Evolutionary conservation across 1,140 invertebrate genomes (phyloP).

Genomic region (Saccostrea glomerata): DNA sequence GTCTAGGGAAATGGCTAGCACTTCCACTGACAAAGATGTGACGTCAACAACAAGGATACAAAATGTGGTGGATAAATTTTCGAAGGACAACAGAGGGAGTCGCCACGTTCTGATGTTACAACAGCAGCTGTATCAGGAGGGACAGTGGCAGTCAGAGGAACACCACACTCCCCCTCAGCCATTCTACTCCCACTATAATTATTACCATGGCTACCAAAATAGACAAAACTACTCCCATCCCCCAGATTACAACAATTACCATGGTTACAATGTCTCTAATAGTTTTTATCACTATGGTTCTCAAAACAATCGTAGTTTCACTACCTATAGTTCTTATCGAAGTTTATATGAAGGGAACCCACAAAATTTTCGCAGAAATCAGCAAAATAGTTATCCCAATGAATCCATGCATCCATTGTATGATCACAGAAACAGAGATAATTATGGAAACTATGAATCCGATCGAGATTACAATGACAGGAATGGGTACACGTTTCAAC

Average conservation of each 20-base stretch:
- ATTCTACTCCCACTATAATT: slow-evolving; percentile 13
- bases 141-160: slow-evolving; percentile 50
- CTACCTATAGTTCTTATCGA: slow-evolving; percentile 9
- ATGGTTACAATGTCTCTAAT: slow-evolving; percentile 47
- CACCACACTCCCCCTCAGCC: not conserved
- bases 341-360: slow-evolving; percentile 7
- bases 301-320: slow-evolving; percentile 29
- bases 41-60: slow-evolving; percentile 40
- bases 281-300: slow-evolving; percentile 46
- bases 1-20: not conserved
- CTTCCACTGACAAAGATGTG: not conserved
- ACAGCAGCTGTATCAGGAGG: slow-evolving; percentile 71
- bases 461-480: slow-evolving; percentile 43
- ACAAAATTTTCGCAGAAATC: slow-evolving; percentile 31
- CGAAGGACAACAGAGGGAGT: slow-evolving; percentile 60
- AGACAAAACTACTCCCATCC: slow-evolving; percentile 47
- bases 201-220: slow-evolving; percentile 48
- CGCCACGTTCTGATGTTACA: slow-evolving; percentile 69
- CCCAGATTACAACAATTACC: slow-evolving; percentile 31
- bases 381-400: not conserved
- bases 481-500: slow-evolving; percentile 47
- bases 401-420: not conserved
- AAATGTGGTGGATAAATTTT: slow-evolving; percentile 59
- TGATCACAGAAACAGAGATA: slow-evolving; percentile 7
- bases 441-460: not conserved